Base-by-base conservation (phyloP, 1,140 invertebrate genomes). In the Drosophila lini region DNA sequence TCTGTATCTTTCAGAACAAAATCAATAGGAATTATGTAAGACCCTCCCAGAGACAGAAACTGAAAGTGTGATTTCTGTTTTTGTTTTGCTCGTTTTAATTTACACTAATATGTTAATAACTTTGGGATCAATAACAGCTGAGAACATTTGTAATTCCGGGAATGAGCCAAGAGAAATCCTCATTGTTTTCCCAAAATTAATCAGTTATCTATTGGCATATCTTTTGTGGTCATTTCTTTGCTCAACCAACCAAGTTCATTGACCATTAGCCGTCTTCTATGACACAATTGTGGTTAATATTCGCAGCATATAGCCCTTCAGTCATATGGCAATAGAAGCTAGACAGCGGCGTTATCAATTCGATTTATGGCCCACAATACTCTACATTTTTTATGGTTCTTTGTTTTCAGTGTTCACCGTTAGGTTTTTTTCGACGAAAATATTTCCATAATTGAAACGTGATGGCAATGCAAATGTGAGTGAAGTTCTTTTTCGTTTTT, bases 381-480 rank as follows among this genome's bases (percentile, higher is more conserved):
- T 85, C 82, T 64, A 79, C 52, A 76, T 84, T 78, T 84, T 89
- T 89, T 89, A 89, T 84, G 34, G 48, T 45, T 32, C 42, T 68
- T 41, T 62, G 69, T 69, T 64, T 75, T 53, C 63, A 79, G 47
- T 65, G 58, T 64, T 74, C 60, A 80, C 84, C 84, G 84, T 89
- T 89, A 89, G 65, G 62, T 5, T 41, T 42, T 15, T 78, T 65
- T 70, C 61, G 63, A 34, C 47, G 71, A 70, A 81, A 81, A 78
- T 88, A 63, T 74, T 81, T 76, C 69, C 80, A 90, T 91, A 91
- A 91, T 91, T 65, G 58, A 80, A 80, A 91, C 84, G 89, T 91
- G 89, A 36, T 40, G 38, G 28, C 53, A 40, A 63, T 89, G 60
- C 19, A n/a, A 5, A 50, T 31, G 47, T 2, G 1, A 2, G 3